These are phyloP conservation scores for Rhizoglyphus robini DNA, from an alignment of 1,140 invertebrate genomes.

Conservation along the genomic window DNA sequence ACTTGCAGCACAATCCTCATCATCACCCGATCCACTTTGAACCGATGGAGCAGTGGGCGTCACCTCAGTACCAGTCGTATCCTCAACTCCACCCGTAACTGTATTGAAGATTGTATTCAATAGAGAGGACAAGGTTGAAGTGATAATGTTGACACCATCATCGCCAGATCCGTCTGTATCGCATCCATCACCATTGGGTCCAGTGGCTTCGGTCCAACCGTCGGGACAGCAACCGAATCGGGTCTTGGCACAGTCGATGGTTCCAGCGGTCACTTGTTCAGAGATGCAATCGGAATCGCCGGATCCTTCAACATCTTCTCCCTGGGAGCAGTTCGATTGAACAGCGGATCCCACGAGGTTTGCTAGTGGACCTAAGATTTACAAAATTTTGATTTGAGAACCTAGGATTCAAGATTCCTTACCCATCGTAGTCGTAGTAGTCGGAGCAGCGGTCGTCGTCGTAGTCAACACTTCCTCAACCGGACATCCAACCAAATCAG, in stretches of 20 bases:
- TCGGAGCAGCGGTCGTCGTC: neutral
- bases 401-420: no score
- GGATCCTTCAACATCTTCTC: neutral
- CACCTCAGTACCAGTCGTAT: slow-evolving; percentile 13
- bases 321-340: neutral
- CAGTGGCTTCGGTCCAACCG: slow-evolving; percentile 34
- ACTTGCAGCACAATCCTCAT: slow-evolving; percentile 46
- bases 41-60: neutral
- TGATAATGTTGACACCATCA: slow-evolving; percentile 38
- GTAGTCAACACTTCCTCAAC: slow-evolving; percentile 21
- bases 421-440: neutral
- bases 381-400: no score
- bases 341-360: no score
- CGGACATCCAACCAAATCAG: slow-evolving; percentile 31
- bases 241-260: slow-evolving; percentile 30
- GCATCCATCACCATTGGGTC: slow-evolving; percentile 38
- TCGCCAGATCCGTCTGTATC: neutral
- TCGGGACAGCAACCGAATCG: slow-evolving; percentile 38
- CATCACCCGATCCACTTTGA: neutral
- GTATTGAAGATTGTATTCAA: slow-evolving; percentile 54
- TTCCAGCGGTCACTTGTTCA: slow-evolving; percentile 2
- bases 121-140: slow-evolving; percentile 53
- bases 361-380: no score
- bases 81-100: slow-evolving; percentile 21
- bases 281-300: neutral